phyloP scores from a whole-genome alignment of 1,140 invertebrate genomes.

The Caenorhabditis remanei region DNA sequence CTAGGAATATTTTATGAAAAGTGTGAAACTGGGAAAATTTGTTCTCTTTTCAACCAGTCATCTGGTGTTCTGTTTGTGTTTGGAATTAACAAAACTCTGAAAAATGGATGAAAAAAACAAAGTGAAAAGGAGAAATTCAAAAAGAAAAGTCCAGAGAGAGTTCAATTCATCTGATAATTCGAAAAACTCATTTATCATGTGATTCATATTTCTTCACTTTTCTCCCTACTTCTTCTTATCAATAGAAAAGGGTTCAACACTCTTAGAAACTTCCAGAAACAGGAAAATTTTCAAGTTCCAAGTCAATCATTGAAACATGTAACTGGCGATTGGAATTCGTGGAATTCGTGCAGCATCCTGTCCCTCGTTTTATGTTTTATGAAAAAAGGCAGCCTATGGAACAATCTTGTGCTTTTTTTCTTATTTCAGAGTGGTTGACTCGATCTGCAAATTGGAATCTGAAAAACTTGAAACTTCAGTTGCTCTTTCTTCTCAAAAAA shows the following conservation, averaged over 20 bases:
- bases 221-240: slow-evolving; percentile 3
- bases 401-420: too few species aligned
- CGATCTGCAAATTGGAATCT: background rate
- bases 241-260: background rate
- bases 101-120: background rate
- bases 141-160: slow-evolving; percentile 2
- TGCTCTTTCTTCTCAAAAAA: too few species aligned
- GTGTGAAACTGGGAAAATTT: background rate
- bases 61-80: background rate
- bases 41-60: slow-evolving; percentile 10
- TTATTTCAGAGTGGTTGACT: background rate
- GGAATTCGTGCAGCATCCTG: too few species aligned
- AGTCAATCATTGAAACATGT: too few species aligned
- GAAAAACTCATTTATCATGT: background rate
- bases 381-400: too few species aligned
- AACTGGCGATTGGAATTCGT: too few species aligned
- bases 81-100: slow-evolving; percentile 29
- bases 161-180: background rate
- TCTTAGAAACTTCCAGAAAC: background rate
- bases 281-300: background rate
- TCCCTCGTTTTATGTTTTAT: background rate
- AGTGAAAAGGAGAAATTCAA: background rate
- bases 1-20: background rate
- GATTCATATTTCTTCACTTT: background rate
- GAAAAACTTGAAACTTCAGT: background rate